These are phyloP conservation scores for Nebria salina DNA, from an alignment of 2,888 invertebrate species.

Conservation along the genomic window DNA sequence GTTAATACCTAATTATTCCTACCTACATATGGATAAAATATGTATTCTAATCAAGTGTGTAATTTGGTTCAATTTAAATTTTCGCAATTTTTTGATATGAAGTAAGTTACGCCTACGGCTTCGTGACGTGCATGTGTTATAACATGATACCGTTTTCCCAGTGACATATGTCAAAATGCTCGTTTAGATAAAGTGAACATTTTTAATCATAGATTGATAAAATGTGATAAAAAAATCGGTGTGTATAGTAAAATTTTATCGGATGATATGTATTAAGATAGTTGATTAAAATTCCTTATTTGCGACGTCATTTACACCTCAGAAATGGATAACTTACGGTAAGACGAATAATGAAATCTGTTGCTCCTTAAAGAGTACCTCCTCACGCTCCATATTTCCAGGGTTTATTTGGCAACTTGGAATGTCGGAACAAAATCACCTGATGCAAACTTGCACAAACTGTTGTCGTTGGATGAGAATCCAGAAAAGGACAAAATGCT, in stretches of 20 bases:
- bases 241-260: background rate
- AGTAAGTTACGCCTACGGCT: background rate
- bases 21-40: background rate
- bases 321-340: conserved; percentile 54
- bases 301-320: conserved; percentile 20
- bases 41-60: too few relatives aligned
- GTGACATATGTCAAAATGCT: conserved; percentile 9
- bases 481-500: conserved; percentile 70
- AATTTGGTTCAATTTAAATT: background rate
- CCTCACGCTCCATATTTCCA: conserved; percentile 56
- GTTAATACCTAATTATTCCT: too few relatives aligned
- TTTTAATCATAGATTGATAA: background rate
- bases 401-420: conserved; percentile 87
- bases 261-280: too few relatives aligned
- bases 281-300: conserved; percentile 3
- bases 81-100: background rate
- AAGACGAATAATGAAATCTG: conserved; percentile 25
- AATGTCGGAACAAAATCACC: conserved; percentile 88
- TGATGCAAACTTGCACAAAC: conserved; percentile 74
- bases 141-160: background rate
- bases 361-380: background rate
- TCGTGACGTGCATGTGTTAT: background rate
- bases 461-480: conserved; percentile 73
- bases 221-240: background rate
- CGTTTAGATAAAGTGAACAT: background rate